Evolutionary conservation across 1,140 invertebrate species (phyloP).

Genomic region (Hyposmocoma kahamanoa): DNA sequence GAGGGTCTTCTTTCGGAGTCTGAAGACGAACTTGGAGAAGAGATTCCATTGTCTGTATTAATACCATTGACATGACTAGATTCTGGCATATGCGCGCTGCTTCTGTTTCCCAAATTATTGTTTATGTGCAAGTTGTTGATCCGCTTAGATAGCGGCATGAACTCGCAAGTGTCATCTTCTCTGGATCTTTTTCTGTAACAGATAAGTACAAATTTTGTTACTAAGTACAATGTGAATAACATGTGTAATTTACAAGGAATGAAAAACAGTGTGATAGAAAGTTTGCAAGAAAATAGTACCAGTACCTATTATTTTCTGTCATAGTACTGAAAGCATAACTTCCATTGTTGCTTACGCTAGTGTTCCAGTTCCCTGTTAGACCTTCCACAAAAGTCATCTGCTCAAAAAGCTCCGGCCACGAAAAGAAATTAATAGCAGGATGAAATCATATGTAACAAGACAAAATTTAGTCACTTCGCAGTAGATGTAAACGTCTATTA

Average conservation of each 20-base stretch:
- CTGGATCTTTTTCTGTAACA: constrained; percentile 78
- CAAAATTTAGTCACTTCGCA: too few relatives aligned
- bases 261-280: background rate
- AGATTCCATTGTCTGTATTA: constrained; percentile 39
- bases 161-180: constrained; percentile 82
- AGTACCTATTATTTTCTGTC: constrained; percentile 68
- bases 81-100: constrained; percentile 36
- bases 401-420: constrained; percentile 3
- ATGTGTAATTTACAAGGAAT: background rate
- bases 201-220: background rate
- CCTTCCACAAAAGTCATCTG: constrained; percentile 57
- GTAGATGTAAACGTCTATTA: too few relatives aligned
- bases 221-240: background rate
- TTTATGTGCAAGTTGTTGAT: constrained; percentile 88
- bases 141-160: constrained; percentile 84
- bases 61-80: constrained; percentile 51
- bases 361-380: constrained; percentile 33
- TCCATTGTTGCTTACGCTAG: constrained; percentile 44
- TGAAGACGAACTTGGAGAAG: constrained; percentile 42
- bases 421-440: too few relatives aligned
- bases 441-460: too few relatives aligned
- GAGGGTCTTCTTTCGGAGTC: constrained; percentile 51
- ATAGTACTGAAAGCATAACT: constrained; percentile 49
- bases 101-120: constrained; percentile 47
- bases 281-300: background rate